Evolutionary conservation across 2,888 invertebrate genomes (phyloP).

Genomic region (Acleris sparsana): DNA sequence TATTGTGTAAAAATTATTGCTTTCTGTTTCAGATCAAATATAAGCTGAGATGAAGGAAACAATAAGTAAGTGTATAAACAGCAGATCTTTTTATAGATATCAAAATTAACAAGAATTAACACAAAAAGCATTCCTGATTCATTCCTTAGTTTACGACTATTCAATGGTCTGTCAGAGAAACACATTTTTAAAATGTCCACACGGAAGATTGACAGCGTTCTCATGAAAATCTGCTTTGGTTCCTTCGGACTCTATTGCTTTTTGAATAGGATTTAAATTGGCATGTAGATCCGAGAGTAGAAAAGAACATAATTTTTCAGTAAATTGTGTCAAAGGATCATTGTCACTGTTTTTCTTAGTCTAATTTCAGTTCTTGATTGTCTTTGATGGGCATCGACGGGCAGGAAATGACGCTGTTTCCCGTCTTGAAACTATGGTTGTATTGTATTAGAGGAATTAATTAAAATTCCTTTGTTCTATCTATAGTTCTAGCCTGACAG

Average conservation of each 20-base stretch:
- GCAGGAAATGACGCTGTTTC: slow-evolving; percentile 50
- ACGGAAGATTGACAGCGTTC: slow-evolving; percentile 34
- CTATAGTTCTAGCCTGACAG: slow-evolving; percentile 2
- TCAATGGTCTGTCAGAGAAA: slow-evolving; percentile 46
- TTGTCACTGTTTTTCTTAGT: slow-evolving; percentile 48
- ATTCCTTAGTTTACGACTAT: slow-evolving; percentile 49
- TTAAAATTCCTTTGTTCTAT: slow-evolving; percentile 45
- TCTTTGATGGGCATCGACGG: slow-evolving; percentile 55
- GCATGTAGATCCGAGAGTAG: not conserved
- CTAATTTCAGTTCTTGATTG: slow-evolving; percentile 58
- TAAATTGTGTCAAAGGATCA: slow-evolving; percentile 59
- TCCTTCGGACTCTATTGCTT: not conserved
- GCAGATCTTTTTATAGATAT: slow-evolving; percentile 4
- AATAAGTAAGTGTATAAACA: slow-evolving; percentile 51
- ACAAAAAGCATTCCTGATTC: slow-evolving; percentile 49
- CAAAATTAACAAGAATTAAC: slow-evolving; percentile 34
- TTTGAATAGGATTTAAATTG: slow-evolving; percentile 4
- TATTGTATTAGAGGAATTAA: slow-evolving; percentile 35
- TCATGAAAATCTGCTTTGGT: not conserved
- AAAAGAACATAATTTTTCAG: slow-evolving; percentile 22
- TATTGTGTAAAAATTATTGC: not conserved
- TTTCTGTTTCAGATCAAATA: slow-evolving; percentile 59
- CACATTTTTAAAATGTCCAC: slow-evolving; percentile 46
- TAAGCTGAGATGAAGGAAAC: slow-evolving; percentile 71
- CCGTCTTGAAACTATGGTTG: slow-evolving; percentile 40